Percentiles rank a stretch among this genome's conserved stretches.
These are phyloP conservation scores for Palloptera scutellata DNA, from an alignment of 2,888 invertebrate species.

Conservation along the genomic window DNA sequence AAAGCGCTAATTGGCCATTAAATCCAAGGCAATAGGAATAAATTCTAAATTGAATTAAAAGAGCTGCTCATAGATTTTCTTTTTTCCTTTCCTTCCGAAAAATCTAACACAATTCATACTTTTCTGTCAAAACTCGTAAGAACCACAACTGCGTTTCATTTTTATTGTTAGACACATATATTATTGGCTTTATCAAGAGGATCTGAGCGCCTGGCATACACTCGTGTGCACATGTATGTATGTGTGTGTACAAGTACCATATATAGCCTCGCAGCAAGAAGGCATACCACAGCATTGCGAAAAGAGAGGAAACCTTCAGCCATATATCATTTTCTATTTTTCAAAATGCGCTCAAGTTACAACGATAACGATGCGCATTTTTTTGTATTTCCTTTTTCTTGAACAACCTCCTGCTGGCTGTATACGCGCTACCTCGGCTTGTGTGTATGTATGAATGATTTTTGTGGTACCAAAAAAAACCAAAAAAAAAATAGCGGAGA, in stretches of 20 bases:
- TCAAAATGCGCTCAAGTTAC: background rate
- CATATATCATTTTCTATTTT: conserved; percentile 18
- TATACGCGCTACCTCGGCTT: background rate
- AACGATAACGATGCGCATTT: no score
- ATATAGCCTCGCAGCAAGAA: background rate
- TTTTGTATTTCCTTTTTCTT: background rate
- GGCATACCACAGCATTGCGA: background rate
- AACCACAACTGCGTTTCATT: conserved; percentile 9
- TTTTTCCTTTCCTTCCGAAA: no score
- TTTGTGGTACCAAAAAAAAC: background rate
- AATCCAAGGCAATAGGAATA: background rate
- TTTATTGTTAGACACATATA: conserved; percentile 17
- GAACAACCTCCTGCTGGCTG: background rate
- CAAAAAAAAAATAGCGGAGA: background rate
- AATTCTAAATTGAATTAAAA: background rate
- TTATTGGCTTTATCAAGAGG: conserved; percentile 20
- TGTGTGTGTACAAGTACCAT: background rate
- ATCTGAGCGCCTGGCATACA: conserved; percentile 2
- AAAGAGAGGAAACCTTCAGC: background rate
- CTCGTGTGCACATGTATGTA: background rate
- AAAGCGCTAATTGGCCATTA: background rate
- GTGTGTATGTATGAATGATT: background rate
- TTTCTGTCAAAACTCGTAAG: background rate
- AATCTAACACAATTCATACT: no score
- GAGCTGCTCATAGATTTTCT: background rate